phyloP scores from a whole-genome alignment of 2,797 vertebrate species.

The Danionella dracula region DNA sequence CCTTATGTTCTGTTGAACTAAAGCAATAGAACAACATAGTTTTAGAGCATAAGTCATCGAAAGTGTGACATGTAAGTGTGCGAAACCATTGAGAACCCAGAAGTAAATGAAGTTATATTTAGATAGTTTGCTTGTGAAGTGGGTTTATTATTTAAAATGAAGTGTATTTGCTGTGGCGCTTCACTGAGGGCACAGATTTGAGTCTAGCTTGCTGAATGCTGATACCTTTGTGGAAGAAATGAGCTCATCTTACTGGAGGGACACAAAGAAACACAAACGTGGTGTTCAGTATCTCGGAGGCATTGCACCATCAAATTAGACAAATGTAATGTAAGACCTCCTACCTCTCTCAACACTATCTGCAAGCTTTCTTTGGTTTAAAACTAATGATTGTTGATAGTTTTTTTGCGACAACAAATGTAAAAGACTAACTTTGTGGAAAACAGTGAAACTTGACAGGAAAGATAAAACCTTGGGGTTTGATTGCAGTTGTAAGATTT shows the following conservation, averaged over 20 bases:
- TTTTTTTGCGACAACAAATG: not conserved
- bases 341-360: not conserved
- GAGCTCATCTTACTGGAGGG: conserved; percentile 46
- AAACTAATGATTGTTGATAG: not conserved
- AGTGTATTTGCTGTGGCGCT: not conserved
- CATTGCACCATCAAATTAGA: conserved; percentile 25
- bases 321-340: conserved; percentile 6
- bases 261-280: not conserved
- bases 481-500: conserved; percentile 38
- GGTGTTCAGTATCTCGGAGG: conserved; percentile 25
- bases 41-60: too few relatives aligned
- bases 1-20: too few relatives aligned
- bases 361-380: not conserved
- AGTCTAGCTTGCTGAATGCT: not conserved
- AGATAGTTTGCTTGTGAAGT: too few relatives aligned
- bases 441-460: conserved; percentile 29
- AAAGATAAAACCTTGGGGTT: conserved; percentile 51
- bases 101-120: too few relatives aligned
- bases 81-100: too few relatives aligned
- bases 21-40: too few relatives aligned
- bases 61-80: too few relatives aligned
- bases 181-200: not conserved
- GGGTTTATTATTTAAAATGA: not conserved
- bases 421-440: conserved; percentile 5
- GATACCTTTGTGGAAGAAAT: conserved; percentile 53